A percentile compares a stretch with the other conserved stretches of the same genome.
These are phyloP conservation scores for Hydropsyche tenuis DNA, from an alignment of 1,140 invertebrate species.

Conservation along the genomic window DNA sequence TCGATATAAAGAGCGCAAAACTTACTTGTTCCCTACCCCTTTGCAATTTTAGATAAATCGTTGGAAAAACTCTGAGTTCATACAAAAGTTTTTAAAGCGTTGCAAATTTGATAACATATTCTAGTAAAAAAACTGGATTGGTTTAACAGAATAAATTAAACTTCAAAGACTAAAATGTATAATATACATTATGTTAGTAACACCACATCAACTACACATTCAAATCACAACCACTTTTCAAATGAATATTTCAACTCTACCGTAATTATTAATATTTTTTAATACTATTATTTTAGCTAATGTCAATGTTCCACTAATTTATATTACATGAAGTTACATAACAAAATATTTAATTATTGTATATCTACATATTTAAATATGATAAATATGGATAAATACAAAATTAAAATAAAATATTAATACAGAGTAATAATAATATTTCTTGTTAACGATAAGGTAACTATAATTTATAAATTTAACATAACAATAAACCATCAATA, in stretches of 20 bases:
- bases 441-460: constrained; percentile 18
- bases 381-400: not conserved
- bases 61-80: too few relatives aligned
- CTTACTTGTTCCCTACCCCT: too few relatives aligned
- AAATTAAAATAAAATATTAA: constrained; percentile 3
- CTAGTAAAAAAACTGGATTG: too few relatives aligned
- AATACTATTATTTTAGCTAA: not conserved
- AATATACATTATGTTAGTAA: not conserved
- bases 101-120: too few relatives aligned
- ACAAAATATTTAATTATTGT: not conserved
- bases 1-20: too few relatives aligned
- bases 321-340: not conserved
- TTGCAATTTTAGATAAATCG: too few relatives aligned
- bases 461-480: constrained; percentile 23
- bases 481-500: constrained; percentile 14
- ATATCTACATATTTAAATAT: not conserved
- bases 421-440: constrained; percentile 7
- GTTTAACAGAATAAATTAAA: too few relatives aligned
- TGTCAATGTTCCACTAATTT: not conserved
- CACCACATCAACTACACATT: constrained; percentile 15
- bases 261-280: too few relatives aligned
- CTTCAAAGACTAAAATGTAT: too few relatives aligned
- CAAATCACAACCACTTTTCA: constrained; percentile 21
- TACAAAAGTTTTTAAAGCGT: too few relatives aligned
- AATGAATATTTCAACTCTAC: not conserved